A percentile compares a stretch with the other conserved stretches of the same genome.
Conservation (phyloP, 2,113 vertebrate species). For the Rhea pennata region DNA sequence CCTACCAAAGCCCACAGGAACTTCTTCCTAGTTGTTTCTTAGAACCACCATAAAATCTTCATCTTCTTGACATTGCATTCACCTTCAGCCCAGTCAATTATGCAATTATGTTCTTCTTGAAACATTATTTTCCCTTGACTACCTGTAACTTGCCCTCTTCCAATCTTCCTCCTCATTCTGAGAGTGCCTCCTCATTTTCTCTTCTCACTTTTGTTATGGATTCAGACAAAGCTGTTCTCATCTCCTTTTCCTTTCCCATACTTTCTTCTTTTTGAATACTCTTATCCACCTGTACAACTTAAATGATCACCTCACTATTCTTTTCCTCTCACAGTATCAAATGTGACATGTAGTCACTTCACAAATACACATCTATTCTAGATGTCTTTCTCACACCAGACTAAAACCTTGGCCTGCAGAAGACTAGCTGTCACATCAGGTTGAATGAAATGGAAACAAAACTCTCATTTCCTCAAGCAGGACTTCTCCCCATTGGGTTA, state of each 20-base stretch:
- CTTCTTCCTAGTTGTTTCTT: not conserved
- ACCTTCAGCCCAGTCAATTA: not conserved
- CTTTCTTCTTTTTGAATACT: not conserved
- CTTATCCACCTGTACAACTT: rapidly evolving
- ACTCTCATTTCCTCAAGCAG: not conserved
- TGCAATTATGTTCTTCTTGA: rapidly evolving
- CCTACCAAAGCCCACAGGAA: not conserved
- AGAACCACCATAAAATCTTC: rapidly evolving
- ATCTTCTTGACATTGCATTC: not conserved
- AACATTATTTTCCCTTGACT: rapidly evolving
- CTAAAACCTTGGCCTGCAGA: not conserved
- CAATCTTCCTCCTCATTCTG: not conserved
- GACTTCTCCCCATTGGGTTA: not conserved
- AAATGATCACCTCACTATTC: rapidly evolving
- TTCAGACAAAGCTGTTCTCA: rapidly evolving
- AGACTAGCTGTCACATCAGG: not conserved
- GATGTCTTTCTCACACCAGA: not conserved
- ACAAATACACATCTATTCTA: not conserved
- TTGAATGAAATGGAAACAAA: not conserved
- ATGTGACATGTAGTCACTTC: not conserved
- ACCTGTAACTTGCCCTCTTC: not conserved
- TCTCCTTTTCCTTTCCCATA: not conserved
- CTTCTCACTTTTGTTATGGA: not conserved
- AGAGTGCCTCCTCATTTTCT: too few species aligned
- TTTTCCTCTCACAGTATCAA: not conserved